Evolutionary conservation across 2,888 invertebrate genomes (phyloP).

Genomic region (Salpingus planirostris): DNA sequence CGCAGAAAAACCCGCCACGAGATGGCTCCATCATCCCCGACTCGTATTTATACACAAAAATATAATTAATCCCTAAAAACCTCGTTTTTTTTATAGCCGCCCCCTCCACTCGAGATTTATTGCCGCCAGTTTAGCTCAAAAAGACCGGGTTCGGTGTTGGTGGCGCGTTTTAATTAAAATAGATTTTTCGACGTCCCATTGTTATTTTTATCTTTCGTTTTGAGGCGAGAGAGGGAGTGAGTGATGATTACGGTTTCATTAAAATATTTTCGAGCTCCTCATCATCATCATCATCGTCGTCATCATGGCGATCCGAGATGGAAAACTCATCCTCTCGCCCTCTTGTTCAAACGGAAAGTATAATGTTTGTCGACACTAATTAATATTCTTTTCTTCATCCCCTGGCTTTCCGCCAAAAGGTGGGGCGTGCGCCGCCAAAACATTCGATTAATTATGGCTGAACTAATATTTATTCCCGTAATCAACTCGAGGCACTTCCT

Average conservation of each 20-base stretch:
- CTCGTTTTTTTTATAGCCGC: not conserved
- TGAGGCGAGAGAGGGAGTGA: constrained; percentile 7
- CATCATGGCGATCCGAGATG: too few species aligned
- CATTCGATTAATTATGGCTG: too few species aligned
- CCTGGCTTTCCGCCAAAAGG: too few species aligned
- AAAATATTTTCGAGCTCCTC: constrained; percentile 12
- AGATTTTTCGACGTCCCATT: constrained; percentile 7
- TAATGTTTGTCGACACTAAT: too few species aligned
- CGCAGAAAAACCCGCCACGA: constrained; percentile 10
- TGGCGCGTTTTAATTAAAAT: constrained; percentile 11
- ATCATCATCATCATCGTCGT: too few species aligned
- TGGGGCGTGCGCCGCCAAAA: too few species aligned
- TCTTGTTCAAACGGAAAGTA: too few species aligned
- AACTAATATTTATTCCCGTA: too few species aligned
- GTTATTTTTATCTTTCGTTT: constrained; percentile 12
- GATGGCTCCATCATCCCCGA: constrained; percentile 9
- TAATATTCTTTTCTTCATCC: too few species aligned
- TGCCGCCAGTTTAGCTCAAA: constrained; percentile 7
- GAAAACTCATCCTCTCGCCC: too few species aligned
- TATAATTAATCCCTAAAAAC: constrained; percentile 13
- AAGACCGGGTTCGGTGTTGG: constrained; percentile 7
- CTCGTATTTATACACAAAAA: constrained; percentile 8
- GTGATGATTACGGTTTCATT: constrained; percentile 14
- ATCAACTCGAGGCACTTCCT: too few species aligned
- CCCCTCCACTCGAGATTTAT: constrained; percentile 10